A percentile compares a stretch with the other conserved stretches of the same genome.
These are phyloP conservation scores for Drosophila pseudoananassae DNA, from an alignment of 1,140 invertebrate species.

Conservation along the genomic window DNA sequence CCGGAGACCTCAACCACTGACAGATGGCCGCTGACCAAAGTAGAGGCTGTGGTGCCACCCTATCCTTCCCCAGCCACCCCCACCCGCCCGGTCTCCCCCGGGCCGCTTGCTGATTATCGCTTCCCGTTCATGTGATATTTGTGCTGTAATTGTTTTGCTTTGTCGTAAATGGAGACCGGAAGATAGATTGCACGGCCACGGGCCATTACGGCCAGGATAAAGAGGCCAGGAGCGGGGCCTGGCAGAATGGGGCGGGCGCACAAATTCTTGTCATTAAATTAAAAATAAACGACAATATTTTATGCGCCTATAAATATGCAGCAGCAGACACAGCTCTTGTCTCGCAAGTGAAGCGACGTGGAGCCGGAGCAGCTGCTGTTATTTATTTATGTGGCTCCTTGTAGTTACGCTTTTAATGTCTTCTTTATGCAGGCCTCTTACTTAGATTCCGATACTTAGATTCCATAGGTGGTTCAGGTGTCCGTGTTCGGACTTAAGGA, in stretches of 20 bases:
- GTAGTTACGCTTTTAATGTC: conserved; percentile 61
- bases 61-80: background rate
- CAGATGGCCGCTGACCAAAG: conserved; percentile 64
- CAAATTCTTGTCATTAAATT: conserved; percentile 82
- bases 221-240: conserved; percentile 3
- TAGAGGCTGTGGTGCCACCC: conserved; percentile 13
- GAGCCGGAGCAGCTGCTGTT: conserved; percentile 65
- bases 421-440: conserved; percentile 53
- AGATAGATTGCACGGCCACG: conserved; percentile 80
- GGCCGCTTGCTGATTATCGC: conserved; percentile 60
- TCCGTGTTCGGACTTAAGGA: background rate
- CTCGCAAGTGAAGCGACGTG: conserved; percentile 45
- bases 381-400: conserved; percentile 70
- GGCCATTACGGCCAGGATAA: conserved; percentile 73
- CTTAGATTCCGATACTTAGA: conserved; percentile 2
- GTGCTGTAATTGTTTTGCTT: conserved; percentile 78
- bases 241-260: conserved; percentile 9
- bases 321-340: conserved; percentile 40
- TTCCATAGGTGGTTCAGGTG: conserved; percentile 31
- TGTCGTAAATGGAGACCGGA: conserved; percentile 73
- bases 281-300: conserved; percentile 83
- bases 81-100: background rate
- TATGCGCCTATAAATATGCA: conserved; percentile 82
- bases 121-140: conserved; percentile 68
- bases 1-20: conserved; percentile 34